These are phyloP conservation scores for Odontophorus gujanensis DNA, from an alignment of 2,113 vertebrate species.

Conservation along the genomic window DNA sequence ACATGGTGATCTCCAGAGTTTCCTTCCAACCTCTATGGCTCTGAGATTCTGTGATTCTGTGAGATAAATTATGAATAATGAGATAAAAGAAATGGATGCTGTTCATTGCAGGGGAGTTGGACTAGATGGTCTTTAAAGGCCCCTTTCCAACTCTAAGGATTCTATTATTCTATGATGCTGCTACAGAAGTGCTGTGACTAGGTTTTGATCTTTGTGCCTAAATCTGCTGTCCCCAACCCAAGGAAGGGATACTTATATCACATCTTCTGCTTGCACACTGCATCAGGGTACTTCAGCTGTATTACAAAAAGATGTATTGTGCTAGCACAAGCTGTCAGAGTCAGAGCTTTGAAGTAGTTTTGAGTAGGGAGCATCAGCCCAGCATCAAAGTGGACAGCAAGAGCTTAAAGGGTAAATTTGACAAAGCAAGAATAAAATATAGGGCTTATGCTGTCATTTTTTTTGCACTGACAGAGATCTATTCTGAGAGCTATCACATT, in stretches of 20 bases:
- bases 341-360: not conserved
- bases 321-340: not conserved
- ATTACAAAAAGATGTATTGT: not conserved
- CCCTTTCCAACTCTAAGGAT: too few species aligned
- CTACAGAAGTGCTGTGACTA: not conserved
- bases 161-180: not conserved
- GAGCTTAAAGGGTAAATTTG: not conserved
- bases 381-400: not conserved
- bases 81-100: not conserved
- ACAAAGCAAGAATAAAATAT: not conserved
- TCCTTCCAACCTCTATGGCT: too few species aligned
- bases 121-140: too few species aligned
- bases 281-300: not conserved
- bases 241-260: not conserved
- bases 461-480: not conserved
- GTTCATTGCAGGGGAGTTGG: too few species aligned
- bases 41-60: not conserved
- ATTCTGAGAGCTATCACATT: not conserved
- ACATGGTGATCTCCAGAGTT: too few species aligned
- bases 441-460: not conserved
- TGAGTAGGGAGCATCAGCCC: not conserved
- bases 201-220: not conserved
- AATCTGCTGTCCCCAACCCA: fast-evolving
- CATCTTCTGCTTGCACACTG: not conserved
- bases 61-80: not conserved